Base-by-base conservation (phyloP, 2,113 vertebrate genomes). In the Apus apus region DNA sequence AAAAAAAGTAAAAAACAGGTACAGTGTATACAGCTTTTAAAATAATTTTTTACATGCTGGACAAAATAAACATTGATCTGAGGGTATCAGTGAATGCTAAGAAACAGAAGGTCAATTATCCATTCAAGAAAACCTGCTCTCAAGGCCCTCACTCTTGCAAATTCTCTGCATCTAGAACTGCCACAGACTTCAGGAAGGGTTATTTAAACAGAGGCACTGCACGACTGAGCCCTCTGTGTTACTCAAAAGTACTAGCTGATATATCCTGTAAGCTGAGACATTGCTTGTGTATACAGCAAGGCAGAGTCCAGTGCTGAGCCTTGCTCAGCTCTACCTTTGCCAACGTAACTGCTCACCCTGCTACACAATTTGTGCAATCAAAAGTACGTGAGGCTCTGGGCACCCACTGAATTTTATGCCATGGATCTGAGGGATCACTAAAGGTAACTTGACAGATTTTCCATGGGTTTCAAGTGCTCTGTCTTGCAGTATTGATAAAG, bases 21-120 rank as follows among this genome's bases (percentile, higher is more conserved):
- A 60, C 46, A 90, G 68, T 78, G 40, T 91, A 94, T 61, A 95
- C 60, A 90, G 71, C 72, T 90, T 92, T 95, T 30, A 60, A 93
- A 90, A 80, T 46, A 1, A 26, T 61, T 74, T 74, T 93, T 92
- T 84, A 91, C 78, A 96, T 78, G 67, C 67, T 86, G 81, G 71
- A 91, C n/a, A 95, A 92, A 93, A 87, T 58, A 76, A 78, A 77
- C 53, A 94, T 87, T 57, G 66, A 70, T 57, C 61, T 43, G 46
- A 96, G 77, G 54, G 43, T 71, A 90, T 87, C 13, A 87, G 26
- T 17, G n/a, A 84, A 76, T 0, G 4, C 71, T 73, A 83, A 89
- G 23, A 86, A 91, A 89, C 3, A 56, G 77, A 84, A 93, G 54
- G 73, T 43, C 56, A 61, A 32, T 61, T 82, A 83, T 73, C 54